A percentile compares a stretch with the other conserved stretches of the same genome.
These are phyloP conservation scores for Pomacea maculata DNA, from an alignment of 1,140 invertebrate species.

Conservation along the genomic window DNA sequence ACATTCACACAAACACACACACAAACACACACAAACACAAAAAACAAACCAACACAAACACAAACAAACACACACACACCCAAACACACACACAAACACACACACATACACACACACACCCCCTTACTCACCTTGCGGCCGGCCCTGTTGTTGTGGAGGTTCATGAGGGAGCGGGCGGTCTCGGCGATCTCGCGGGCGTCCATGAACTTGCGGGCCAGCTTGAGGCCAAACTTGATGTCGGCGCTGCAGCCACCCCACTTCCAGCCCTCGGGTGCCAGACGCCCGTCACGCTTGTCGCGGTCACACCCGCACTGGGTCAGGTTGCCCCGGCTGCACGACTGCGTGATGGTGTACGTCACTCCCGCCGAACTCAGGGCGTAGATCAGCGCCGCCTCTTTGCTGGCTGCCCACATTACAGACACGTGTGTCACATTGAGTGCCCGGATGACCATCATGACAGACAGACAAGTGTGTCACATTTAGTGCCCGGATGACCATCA, in stretches of 20 bases:
- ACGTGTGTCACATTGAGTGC: neutral
- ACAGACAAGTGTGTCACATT: neutral
- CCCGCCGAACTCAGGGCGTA: constrained; percentile 79
- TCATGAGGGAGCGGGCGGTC: constrained; percentile 87
- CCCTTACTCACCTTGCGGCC: constrained; percentile 81
- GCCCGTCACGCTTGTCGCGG: constrained; percentile 46
- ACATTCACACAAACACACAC: constrained; percentile 15
- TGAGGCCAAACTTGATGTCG: constrained; percentile 71
- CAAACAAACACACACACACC: neutral
- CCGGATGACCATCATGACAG: neutral
- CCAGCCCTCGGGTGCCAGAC: constrained; percentile 52
- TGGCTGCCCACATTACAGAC: constrained; percentile 64
- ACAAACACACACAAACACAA: constrained; percentile 2
- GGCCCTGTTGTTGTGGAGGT: constrained; percentile 94
- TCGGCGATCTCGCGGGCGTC: constrained; percentile 66
- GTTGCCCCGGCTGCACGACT: constrained; percentile 85
- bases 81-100: constrained; percentile 43
- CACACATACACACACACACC: constrained; percentile 39
- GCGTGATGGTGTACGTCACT: constrained; percentile 83
- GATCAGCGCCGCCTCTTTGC: constrained; percentile 69
- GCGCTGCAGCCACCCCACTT: constrained; percentile 69
- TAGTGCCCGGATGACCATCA: neutral
- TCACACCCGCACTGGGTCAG: constrained; percentile 86
- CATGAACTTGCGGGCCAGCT: constrained; percentile 69
- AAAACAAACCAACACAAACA: neutral